Evolutionary conservation across 2,888 invertebrate genomes (phyloP).

Genomic region (Lithophane socia): DNA sequence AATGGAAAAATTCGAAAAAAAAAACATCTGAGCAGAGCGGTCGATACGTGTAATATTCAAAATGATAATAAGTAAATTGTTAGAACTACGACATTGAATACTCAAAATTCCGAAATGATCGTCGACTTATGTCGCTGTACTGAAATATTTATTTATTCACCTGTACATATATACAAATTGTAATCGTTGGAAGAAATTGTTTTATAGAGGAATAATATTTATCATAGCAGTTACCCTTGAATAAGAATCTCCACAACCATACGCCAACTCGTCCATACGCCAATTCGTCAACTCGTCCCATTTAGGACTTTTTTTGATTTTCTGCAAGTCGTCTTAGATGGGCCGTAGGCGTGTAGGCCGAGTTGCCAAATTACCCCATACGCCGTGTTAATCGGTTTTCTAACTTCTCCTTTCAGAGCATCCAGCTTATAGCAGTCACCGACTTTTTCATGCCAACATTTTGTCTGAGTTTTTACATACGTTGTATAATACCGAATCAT

Average conservation of each 20-base stretch:
- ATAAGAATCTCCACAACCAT: background rate
- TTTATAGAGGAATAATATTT: too few relatives aligned
- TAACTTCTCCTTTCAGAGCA: background rate
- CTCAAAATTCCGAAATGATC: background rate
- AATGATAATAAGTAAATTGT: background rate
- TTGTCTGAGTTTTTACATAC: background rate
- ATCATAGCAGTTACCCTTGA: background rate
- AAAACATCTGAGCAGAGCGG: too few relatives aligned
- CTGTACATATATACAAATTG: background rate
- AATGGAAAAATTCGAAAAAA: too few relatives aligned
- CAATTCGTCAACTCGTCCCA: too few relatives aligned
- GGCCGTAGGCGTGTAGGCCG: too few relatives aligned
- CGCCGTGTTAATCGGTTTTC: background rate
- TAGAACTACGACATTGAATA: background rate
- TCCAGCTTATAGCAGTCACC: background rate
- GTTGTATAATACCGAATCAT: conserved; percentile 17
- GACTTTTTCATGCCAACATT: background rate
- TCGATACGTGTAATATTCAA: background rate
- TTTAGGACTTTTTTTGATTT: too few relatives aligned
- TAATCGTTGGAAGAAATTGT: background rate
- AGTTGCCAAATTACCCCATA: too few relatives aligned
- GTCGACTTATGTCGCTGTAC: background rate
- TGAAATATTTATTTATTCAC: background rate
- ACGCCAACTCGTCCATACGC: too few relatives aligned
- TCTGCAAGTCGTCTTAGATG: too few relatives aligned